These are phyloP conservation scores for Zaprionus inermis DNA, from an alignment of 1,140 invertebrate species.

Conservation along the genomic window DNA sequence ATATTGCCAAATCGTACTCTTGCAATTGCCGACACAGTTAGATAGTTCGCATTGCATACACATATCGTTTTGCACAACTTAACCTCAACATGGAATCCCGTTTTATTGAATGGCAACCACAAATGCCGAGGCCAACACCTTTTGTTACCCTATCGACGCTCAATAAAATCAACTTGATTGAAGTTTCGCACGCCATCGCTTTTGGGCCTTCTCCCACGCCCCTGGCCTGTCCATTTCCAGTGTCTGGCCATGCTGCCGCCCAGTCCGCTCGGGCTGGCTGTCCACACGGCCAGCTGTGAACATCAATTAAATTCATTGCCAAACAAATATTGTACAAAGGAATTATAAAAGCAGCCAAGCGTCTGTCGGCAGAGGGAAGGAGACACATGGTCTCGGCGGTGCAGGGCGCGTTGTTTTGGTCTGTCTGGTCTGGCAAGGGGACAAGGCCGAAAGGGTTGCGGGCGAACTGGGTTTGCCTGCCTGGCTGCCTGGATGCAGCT, in stretches of 20 bases:
- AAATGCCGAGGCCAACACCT: constrained; percentile 56
- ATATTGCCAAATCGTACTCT: neutral
- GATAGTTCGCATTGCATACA: neutral
- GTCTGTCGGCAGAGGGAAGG: constrained; percentile 39
- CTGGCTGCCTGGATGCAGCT: constrained; percentile 10
- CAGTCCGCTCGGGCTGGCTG: neutral
- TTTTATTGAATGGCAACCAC: constrained; percentile 29
- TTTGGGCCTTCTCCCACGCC: too few relatives aligned
- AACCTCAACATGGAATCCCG: neutral
- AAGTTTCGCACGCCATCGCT: constrained; percentile 50
- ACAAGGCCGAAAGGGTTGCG: constrained; percentile 32
- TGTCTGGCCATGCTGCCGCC: neutral
- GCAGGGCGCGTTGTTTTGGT: constrained; percentile 33
- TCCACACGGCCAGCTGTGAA: constrained; percentile 52
- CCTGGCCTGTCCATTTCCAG: too few relatives aligned
- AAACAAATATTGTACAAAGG: constrained; percentile 73
- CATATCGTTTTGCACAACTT: neutral
- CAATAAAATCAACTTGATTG: constrained; percentile 64
- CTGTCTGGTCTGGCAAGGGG: constrained; percentile 37
- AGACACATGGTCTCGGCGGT: constrained; percentile 39
- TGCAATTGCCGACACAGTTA: neutral
- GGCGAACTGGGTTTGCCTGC: neutral
- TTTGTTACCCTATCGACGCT: constrained; percentile 44
- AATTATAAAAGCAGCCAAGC: constrained; percentile 65
- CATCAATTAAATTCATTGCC: constrained; percentile 73